Base-by-base conservation (phyloP, 2,797 vertebrate genomes). In the Coccyzus lansbergi region DNA sequence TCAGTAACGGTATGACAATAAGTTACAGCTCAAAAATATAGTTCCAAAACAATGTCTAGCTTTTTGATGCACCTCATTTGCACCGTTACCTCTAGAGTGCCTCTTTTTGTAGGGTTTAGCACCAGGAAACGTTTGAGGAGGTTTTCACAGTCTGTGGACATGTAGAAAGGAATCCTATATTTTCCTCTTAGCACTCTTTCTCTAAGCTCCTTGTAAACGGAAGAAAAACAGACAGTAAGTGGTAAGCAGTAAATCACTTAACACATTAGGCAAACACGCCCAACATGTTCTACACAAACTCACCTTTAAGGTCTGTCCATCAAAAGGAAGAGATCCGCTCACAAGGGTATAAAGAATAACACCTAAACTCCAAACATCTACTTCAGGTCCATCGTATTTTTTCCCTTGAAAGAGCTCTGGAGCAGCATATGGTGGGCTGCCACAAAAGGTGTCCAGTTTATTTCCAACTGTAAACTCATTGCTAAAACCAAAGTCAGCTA, bases 111-210 rank as follows among this genome's bases (percentile, higher is more conserved):
- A 88, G 99, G 99, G 97, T 99, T 99, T 96, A 99, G 98, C 98
- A 99, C 99, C 97, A 99, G 98, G 97, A 99, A 99, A 94, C 99
- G 99, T 92, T 99, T 99, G 75, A 99, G 99, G 81, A 99, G 99
- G 98, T 99, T 99, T 98, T 99, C 99, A 97, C 99, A 99, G 98
- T 99, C 99, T 58, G 99, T 99, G 95, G 99, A 99, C 99, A 99
- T 99, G 98, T 99, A 99, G 98, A 99, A 99, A 51, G 99, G 99
- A 97, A 99, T 99, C 92, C 99, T 98, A 97, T 99, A 99, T 97
- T 99, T 99, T 53, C 99, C 99, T 82, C 99, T 97, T 65, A 99
- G 98, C n/a, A 99, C 99, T 40, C 99, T 98, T 94, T 99, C 99
- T 86, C 99, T 98, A 88, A 99, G 97, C 98, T 99, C 99, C 99